phyloP scores from a whole-genome alignment of 2,888 invertebrate species.

The Cheilosia grossa region DNA sequence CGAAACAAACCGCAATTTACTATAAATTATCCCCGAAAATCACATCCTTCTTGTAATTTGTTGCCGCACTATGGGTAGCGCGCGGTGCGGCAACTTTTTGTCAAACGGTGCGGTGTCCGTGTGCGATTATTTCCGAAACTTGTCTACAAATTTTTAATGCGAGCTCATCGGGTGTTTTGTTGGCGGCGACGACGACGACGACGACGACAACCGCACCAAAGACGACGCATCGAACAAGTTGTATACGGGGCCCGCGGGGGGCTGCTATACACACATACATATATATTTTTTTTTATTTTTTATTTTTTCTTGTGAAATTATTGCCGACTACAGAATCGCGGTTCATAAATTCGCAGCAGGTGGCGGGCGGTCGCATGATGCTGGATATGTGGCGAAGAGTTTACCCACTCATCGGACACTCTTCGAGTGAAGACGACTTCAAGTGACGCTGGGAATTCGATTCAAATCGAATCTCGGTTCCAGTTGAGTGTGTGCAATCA shows the following conservation, averaged over 20 bases:
- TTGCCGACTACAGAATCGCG: slow-evolving; percentile 72
- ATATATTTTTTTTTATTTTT: neutral
- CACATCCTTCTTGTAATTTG: slow-evolving; percentile 74
- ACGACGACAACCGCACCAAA: slow-evolving; percentile 57
- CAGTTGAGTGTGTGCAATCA: slow-evolving; percentile 57
- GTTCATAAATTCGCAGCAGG: slow-evolving; percentile 74
- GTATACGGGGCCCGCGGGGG: slow-evolving; percentile 47
- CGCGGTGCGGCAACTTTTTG: slow-evolving; percentile 49
- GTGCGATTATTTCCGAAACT: slow-evolving; percentile 73
- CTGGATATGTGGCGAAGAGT: slow-evolving; percentile 35
- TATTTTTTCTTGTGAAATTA: slow-evolving; percentile 56
- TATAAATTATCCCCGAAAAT: slow-evolving; percentile 75
- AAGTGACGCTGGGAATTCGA: slow-evolving; percentile 27
- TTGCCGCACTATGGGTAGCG: slow-evolving; percentile 43
- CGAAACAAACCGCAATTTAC: slow-evolving; percentile 70
- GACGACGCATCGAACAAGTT: slow-evolving; percentile 57
- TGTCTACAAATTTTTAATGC: slow-evolving; percentile 74
- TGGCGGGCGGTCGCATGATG: slow-evolving; percentile 29
- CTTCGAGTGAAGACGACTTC: slow-evolving; percentile 13
- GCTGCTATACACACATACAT: neutral
- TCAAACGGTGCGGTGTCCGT: slow-evolving; percentile 43
- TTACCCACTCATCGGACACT: slow-evolving; percentile 33
- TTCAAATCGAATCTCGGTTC: slow-evolving; percentile 59
- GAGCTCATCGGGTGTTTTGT: slow-evolving; percentile 72
- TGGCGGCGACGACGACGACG: slow-evolving; percentile 53